Percentiles rank a stretch among this genome's conserved stretches.
Conservation (phyloP, 2,113 vertebrate genomes). For the Callipepla californica region DNA sequence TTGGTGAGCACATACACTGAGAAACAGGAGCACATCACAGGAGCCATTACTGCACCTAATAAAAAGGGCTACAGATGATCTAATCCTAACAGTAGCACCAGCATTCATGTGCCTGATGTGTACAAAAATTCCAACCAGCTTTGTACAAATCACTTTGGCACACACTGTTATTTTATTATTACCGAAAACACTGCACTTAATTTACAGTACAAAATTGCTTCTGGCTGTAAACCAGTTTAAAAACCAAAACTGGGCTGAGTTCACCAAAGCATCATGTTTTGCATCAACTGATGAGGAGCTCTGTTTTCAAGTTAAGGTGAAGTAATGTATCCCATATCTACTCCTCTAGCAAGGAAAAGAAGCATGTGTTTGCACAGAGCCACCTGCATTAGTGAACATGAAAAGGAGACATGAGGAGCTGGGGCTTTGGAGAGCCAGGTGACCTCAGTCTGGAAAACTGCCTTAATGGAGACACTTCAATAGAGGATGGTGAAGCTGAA, state of each 20-base stretch:
- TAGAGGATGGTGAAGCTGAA: neutral
- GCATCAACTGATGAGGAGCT: neutral
- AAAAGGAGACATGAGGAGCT: neutral
- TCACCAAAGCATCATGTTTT: neutral
- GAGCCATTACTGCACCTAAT: neutral
- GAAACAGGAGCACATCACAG: neutral
- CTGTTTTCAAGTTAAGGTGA: neutral
- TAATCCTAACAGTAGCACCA: rapidly evolving
- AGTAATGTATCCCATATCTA: neutral
- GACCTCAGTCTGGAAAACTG: neutral
- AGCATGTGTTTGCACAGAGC: neutral
- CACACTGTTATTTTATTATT: neutral
- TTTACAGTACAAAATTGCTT: neutral
- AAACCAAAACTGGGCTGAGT: neutral
- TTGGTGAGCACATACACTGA: neutral
- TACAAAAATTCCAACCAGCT: neutral
- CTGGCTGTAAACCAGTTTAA: neutral
- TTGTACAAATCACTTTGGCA: neutral
- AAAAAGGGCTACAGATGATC: neutral
- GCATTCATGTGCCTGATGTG: rapidly evolving
- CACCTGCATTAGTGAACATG: neutral
- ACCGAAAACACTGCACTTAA: neutral
- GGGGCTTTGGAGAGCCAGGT: neutral
- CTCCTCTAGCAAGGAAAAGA: neutral
- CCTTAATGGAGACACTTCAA: neutral